Evolutionary conservation across 1,140 invertebrate genomes (phyloP).

Genomic region (Penaeus chinensis): DNA sequence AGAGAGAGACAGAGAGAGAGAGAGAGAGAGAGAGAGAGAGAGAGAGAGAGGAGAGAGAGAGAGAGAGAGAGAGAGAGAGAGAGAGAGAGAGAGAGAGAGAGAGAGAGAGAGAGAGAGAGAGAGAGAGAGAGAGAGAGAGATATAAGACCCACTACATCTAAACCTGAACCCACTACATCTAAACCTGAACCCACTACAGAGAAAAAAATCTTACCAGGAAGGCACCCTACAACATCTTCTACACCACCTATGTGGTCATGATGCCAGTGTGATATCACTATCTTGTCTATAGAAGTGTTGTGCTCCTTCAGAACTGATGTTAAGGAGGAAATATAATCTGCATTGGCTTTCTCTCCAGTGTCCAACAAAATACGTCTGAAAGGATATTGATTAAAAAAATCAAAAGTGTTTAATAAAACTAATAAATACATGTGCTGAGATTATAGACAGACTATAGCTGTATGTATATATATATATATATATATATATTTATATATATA

Average conservation of each 20-base stretch:
- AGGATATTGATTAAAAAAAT: not conserved
- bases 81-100: too few species aligned
- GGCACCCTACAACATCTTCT: not conserved
- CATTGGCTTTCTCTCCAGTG: constrained; percentile 23
- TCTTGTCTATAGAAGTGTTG: constrained; percentile 31
- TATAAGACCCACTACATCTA: not conserved
- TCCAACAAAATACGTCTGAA: constrained; percentile 43
- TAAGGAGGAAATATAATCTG: constrained; percentile 31
- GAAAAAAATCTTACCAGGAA: not conserved
- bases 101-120: too few species aligned
- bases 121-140: not conserved
- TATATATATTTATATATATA: too few species aligned
- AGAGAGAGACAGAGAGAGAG: not conserved
- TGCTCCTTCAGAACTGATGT: constrained; percentile 28
- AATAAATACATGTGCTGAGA: not conserved
- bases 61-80: not conserved
- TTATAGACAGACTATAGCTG: too few species aligned
- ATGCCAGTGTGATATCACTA: constrained; percentile 47
- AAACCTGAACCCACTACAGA: not conserved
- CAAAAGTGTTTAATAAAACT: not conserved
- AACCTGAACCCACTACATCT: too few species aligned
- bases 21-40: not conserved
- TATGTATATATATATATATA: too few species aligned
- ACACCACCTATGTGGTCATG: constrained; percentile 48
- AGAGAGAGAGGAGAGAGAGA: not conserved